Percentiles rank a stretch among this genome's conserved stretches.
Evolutionary conservation across 2,888 invertebrate genomes (phyloP).

Genomic region (Lasioglossum figueresi): DNA sequence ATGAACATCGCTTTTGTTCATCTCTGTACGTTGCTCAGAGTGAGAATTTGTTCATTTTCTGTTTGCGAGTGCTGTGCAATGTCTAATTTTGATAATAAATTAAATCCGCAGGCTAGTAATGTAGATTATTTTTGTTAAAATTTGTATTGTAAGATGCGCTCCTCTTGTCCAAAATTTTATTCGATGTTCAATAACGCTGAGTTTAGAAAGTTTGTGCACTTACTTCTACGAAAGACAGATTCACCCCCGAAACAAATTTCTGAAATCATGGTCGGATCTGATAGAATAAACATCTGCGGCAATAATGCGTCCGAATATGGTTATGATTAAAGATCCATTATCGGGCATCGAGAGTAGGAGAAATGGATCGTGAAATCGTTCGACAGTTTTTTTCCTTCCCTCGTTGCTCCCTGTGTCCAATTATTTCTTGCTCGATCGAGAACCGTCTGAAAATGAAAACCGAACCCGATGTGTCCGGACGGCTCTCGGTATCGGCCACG

Average conservation of each 20-base stretch:
- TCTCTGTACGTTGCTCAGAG: too few species aligned
- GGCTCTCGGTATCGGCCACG: slow-evolving; percentile 11
- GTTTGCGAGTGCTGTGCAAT: not conserved
- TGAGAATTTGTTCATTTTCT: not conserved
- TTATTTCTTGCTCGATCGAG: slow-evolving; percentile 6
- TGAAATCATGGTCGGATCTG: not conserved
- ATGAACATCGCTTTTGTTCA: not conserved
- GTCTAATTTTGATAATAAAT: not conserved
- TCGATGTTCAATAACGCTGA: not conserved
- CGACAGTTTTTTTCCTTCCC: not conserved
- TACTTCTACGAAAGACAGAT: not conserved
- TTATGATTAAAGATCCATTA: slow-evolving; percentile 2
- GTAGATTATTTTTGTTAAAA: not conserved
- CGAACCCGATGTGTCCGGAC: not conserved
- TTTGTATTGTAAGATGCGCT: not conserved
- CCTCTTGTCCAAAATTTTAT: not conserved
- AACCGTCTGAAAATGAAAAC: not conserved
- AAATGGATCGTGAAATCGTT: not conserved
- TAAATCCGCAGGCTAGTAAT: too few species aligned
- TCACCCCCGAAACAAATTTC: not conserved
- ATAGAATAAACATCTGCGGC: not conserved
- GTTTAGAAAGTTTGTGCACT: not conserved
- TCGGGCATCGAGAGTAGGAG: not conserved
- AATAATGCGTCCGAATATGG: not conserved
- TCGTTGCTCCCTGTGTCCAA: not conserved